phyloP scores from a whole-genome alignment of 2,113 vertebrate genomes.

The Clarias batrachus region DNA sequence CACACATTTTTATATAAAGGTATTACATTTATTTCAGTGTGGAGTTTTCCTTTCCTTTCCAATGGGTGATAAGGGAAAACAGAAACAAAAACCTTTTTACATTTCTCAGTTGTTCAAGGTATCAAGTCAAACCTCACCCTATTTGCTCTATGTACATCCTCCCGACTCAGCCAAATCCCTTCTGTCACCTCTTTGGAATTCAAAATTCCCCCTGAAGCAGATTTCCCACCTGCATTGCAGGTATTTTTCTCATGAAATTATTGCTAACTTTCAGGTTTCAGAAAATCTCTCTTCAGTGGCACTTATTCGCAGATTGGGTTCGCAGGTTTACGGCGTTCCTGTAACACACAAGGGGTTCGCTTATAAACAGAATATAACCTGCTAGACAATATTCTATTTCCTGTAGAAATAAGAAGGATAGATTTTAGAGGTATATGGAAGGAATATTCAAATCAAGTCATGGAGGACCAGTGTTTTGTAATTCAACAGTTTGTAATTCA shows the following conservation, averaged over 20 bases:
- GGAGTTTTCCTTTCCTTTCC: background rate
- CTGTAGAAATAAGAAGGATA: background rate
- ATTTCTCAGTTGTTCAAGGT: background rate
- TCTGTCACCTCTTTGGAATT: conserved; percentile 26
- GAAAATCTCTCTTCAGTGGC: background rate
- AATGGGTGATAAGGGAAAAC: background rate
- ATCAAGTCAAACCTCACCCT: conserved; percentile 7
- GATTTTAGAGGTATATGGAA: too few species aligned
- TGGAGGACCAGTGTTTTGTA: too few species aligned
- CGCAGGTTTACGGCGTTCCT: background rate
- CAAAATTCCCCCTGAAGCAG: conserved; percentile 12
- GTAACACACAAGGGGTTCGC: background rate
- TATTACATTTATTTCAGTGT: background rate
- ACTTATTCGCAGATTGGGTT: background rate
- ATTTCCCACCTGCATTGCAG: conserved; percentile 20
- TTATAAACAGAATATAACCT: background rate
- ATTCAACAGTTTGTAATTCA: too few species aligned
- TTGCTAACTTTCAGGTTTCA: background rate
- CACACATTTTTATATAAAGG: background rate
- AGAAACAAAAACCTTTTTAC: background rate
- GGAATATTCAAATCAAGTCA: too few species aligned
- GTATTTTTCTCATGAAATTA: background rate
- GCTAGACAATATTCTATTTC: background rate
- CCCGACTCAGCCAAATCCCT: conserved; percentile 9
- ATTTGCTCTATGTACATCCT: background rate